Base-by-base conservation (phyloP, 2,888 invertebrate species). In the Lasius fuliginosus region DNA sequence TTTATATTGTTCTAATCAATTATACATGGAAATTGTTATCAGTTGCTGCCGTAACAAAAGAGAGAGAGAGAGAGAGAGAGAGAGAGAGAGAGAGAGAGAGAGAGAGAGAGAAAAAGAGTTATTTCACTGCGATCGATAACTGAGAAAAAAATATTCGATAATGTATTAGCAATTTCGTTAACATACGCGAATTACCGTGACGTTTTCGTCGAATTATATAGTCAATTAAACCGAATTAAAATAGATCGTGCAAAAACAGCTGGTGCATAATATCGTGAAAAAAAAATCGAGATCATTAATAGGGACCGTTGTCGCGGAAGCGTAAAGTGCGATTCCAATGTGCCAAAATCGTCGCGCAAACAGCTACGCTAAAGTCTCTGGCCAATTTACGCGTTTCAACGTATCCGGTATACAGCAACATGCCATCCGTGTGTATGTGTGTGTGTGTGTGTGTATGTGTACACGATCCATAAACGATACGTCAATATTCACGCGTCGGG, bases 111-210 rank as follows among this genome's bases (percentile, higher is more conserved):
- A 49, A 1, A 18, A 18, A 49, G 11, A 15, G 23, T 64, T 23
- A 75, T 33, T 5, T 36, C 12, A 9, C 33, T 64, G 11, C 23
- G 23, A 75, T 75, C 33, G 15, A 64, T 23, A 30, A 64, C n/a
- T 8, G 11, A 64, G 46, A 30, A 15, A 64, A 23, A 18, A 62
- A 40, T 27, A 23, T 49, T 46, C 15, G 5, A 33, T 64, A 75
- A 75, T 75, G 11, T 23, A 49, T 75, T 75, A 36, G 33, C 3
- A 64, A 64, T 75, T 75, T 18, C 9, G 23, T 64, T 75, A 75
- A 64, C n/a, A 49, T 23, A 64, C 18, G n/a, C n/a, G n/a, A 46
- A 75, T 64, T 15, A 15, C 6, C 6, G 18, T 23, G 15, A 60
- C 1, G 33, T 12, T 23, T 18, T 73, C 15, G 42, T 74, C 60